These are phyloP conservation scores for Grapholita molesta DNA, from an alignment of 1,140 invertebrate species.

Conservation along the genomic window DNA sequence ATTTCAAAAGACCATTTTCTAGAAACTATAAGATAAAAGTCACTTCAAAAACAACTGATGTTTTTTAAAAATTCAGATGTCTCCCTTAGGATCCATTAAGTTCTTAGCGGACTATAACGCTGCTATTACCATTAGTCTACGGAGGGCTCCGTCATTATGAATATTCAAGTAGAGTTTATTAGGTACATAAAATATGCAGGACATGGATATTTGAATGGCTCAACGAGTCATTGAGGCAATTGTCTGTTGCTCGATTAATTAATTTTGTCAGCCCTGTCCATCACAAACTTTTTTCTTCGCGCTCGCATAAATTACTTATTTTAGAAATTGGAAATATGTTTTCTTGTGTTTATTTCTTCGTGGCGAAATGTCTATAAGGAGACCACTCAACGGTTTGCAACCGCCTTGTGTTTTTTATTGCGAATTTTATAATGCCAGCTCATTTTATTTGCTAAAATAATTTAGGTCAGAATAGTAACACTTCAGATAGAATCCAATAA, in stretches of 20 bases:
- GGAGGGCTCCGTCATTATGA: not conserved
- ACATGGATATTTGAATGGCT: slow-evolving; percentile 23
- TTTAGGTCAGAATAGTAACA: not conserved
- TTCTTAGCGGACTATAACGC: not conserved
- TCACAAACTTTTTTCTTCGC: not conserved
- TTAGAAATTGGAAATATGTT: not conserved
- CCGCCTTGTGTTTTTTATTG: not conserved
- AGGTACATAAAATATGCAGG: slow-evolving; percentile 18
- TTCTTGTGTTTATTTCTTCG: too few species aligned
- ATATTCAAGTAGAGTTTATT: slow-evolving; percentile 18
- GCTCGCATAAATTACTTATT: slow-evolving; percentile 13
- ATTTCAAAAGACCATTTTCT: not conserved
- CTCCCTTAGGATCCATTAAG: not conserved
- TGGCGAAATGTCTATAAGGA: not conserved
- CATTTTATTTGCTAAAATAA: slow-evolving; percentile 9
- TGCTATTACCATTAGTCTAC: not conserved
- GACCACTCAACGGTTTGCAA: not conserved
- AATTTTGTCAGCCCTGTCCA: slow-evolving; percentile 29
- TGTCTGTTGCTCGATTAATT: slow-evolving; percentile 34
- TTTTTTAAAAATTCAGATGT: not conserved
- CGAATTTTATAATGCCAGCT: not conserved
- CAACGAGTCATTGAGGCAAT: slow-evolving; percentile 39
- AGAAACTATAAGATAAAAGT: not conserved
- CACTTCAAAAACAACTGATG: not conserved
- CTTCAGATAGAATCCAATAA: not conserved